Conservation (phyloP, 1,140 invertebrate species). For the Trichonephila clavata region DNA sequence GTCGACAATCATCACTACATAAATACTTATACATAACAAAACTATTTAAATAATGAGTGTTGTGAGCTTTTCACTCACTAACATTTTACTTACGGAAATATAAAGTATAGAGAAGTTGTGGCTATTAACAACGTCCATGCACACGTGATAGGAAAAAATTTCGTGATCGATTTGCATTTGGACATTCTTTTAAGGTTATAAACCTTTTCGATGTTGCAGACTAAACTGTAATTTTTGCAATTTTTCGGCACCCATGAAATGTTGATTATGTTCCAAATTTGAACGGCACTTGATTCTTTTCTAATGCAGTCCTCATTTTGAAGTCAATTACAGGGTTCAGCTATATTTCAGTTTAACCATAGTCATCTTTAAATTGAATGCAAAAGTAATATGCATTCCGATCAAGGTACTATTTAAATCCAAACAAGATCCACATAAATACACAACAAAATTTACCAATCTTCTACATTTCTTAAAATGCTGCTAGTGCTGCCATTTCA, state of each 20-base stretch:
- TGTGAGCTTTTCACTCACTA: neutral
- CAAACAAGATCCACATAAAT: neutral
- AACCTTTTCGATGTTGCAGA: neutral
- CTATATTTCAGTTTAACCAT: neutral
- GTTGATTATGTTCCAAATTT: neutral
- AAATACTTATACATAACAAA: neutral
- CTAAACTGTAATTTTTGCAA: neutral
- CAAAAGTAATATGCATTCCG: neutral
- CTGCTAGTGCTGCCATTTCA: neutral
- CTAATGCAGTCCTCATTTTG: neutral
- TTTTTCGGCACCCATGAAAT: slow-evolving; percentile 11
- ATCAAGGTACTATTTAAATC: neutral
- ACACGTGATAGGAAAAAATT: slow-evolving; percentile 96
- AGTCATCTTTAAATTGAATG: slow-evolving; percentile 20
- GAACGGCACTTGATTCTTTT: neutral
- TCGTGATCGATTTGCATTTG: slow-evolving; percentile 89
- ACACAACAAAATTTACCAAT: slow-evolving; percentile 33
- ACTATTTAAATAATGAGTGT: neutral
- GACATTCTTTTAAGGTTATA: slow-evolving; percentile 71
- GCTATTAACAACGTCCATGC: slow-evolving; percentile 96
- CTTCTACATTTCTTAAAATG: slow-evolving; percentile 21
- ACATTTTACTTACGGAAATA: slow-evolving; percentile 92
- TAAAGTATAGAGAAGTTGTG: slow-evolving; percentile 96
- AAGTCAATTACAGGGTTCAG: neutral
- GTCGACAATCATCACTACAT: too few relatives aligned